These are phyloP conservation scores for Pseudeuparius sepicola DNA, from an alignment of 2,888 invertebrate genomes.

Conservation along the genomic window DNA sequence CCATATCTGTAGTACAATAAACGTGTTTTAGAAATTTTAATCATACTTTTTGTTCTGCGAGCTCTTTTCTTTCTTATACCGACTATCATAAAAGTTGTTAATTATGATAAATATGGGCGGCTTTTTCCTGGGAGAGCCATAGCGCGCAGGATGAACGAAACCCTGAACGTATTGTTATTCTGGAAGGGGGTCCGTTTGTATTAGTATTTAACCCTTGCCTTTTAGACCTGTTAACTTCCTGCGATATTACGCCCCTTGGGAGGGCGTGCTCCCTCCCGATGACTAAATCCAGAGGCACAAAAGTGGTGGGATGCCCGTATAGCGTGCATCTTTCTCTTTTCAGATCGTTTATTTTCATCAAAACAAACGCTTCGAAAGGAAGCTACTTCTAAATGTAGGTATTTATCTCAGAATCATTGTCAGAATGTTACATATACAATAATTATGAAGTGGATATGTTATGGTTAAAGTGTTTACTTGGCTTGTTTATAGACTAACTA, in stretches of 20 bases:
- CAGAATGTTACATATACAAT: too few species aligned
- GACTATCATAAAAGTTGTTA: constrained; percentile 41
- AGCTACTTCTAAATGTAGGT: too few species aligned
- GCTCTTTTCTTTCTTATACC: constrained; percentile 36
- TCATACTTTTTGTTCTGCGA: constrained; percentile 36
- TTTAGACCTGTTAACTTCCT: constrained; percentile 39
- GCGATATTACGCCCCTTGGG: constrained; percentile 37
- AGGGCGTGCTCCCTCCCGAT: too few species aligned
- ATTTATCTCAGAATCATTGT: too few species aligned
- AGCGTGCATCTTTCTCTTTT: too few species aligned
- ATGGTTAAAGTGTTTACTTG: too few species aligned
- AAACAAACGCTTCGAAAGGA: too few species aligned
- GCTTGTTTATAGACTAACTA: too few species aligned
- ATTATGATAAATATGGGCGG: constrained; percentile 43
- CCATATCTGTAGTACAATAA: constrained; percentile 28
- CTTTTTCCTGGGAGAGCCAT: constrained; percentile 42
- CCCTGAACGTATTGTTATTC: constrained; percentile 41
- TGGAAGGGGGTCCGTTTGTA: constrained; percentile 39
- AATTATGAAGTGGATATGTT: too few species aligned
- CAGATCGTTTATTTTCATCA: too few species aligned
- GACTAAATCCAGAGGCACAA: too few species aligned
- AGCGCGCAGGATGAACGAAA: constrained; percentile 34
- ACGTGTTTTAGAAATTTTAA: constrained; percentile 35
- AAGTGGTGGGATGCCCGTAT: too few species aligned
- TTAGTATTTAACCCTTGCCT: constrained; percentile 42